These are phyloP conservation scores for Trichomycterus rosablanca DNA, from an alignment of 2,113 vertebrate genomes.

Conservation along the genomic window DNA sequence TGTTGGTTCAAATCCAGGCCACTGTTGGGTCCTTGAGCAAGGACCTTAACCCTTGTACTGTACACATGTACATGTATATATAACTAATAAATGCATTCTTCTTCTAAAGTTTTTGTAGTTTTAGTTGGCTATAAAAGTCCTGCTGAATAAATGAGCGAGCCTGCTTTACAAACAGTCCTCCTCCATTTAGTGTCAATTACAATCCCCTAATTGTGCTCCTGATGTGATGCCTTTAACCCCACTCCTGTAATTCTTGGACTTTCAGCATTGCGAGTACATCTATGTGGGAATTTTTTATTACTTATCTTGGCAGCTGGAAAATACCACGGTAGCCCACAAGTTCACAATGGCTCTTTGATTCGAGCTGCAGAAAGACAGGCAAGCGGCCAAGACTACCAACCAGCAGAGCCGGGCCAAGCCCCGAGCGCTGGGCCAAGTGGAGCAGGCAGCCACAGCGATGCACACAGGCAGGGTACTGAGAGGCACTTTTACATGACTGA, in stretches of 20 bases:
- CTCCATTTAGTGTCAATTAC: constrained; percentile 10
- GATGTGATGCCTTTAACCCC: not conserved
- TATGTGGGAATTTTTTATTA: constrained; percentile 41
- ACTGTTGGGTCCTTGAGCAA: too few relatives aligned
- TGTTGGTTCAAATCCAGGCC: too few relatives aligned
- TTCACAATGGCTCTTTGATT: constrained; percentile 49
- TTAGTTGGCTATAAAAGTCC: too few relatives aligned
- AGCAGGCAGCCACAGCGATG: constrained; percentile 49
- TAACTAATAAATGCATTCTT: too few relatives aligned
- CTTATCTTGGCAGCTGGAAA: constrained; percentile 44
- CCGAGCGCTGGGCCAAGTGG: constrained; percentile 36
- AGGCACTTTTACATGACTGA: constrained; percentile 65
- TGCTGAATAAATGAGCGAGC: not conserved
- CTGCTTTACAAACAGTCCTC: not conserved
- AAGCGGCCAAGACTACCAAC: constrained; percentile 40
- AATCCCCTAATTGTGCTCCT: not conserved
- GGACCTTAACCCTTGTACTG: too few relatives aligned
- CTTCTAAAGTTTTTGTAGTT: too few relatives aligned
- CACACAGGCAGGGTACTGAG: constrained; percentile 47
- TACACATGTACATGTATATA: too few relatives aligned
- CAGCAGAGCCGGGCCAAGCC: constrained; percentile 35
- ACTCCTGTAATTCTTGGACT: constrained; percentile 1
- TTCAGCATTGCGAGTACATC: constrained; percentile 9
- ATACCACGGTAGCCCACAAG: constrained; percentile 44
- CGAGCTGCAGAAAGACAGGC: constrained; percentile 44